phyloP scores from a whole-genome alignment of 2,888 invertebrate genomes.

The Rhagonycha lutea region DNA sequence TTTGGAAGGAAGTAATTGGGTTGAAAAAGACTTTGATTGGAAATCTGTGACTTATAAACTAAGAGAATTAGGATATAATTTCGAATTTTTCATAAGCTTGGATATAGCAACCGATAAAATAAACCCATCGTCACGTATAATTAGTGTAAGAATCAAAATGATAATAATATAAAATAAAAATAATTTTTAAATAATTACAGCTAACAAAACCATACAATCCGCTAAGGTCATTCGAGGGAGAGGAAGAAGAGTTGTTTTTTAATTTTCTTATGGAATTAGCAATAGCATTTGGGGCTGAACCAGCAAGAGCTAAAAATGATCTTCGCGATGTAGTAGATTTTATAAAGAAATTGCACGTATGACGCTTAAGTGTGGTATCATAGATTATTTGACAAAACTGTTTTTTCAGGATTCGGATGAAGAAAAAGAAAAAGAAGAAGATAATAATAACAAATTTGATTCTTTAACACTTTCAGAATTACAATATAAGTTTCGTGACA shows the following conservation, averaged over 20 bases:
- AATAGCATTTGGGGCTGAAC: conserved; percentile 43
- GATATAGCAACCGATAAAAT: conserved; percentile 41
- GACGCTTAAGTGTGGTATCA: background rate
- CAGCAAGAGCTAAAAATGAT: conserved; percentile 41
- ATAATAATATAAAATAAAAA: background rate
- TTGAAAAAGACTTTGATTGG: conserved; percentile 51
- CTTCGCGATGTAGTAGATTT: conserved; percentile 45
- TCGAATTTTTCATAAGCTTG: conserved; percentile 46
- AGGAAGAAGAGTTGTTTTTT: conserved; percentile 13
- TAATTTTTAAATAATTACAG: conserved; percentile 3
- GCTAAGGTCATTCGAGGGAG: background rate
- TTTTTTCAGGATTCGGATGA: background rate
- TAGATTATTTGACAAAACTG: background rate
- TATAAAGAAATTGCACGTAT: conserved; percentile 37
- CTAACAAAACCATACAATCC: background rate
- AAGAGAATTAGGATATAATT: conserved; percentile 46
- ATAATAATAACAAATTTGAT: conserved; percentile 24
- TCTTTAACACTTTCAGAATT: conserved; percentile 58
- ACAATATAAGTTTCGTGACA: conserved; percentile 53
- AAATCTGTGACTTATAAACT: conserved; percentile 45
- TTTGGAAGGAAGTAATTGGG: conserved; percentile 56
- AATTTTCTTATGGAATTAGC: conserved; percentile 48
- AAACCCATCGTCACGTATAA: conserved; percentile 43
- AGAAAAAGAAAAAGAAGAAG: background rate
- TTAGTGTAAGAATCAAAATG: conserved; percentile 41